Conservation (phyloP, 1,140 invertebrate genomes). For the Polypedilum vanderplanki region DNA sequence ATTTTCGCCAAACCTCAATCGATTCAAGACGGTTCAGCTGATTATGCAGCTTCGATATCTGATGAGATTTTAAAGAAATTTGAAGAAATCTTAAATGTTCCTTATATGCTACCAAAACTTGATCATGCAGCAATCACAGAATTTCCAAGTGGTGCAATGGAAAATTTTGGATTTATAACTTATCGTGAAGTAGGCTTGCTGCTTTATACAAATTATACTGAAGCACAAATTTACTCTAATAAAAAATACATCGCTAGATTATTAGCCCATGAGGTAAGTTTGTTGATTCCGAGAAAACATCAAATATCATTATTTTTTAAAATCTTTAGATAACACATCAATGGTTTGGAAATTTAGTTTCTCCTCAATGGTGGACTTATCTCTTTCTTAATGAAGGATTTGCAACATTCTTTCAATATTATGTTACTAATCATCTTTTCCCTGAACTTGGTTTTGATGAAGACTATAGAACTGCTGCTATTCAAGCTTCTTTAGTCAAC, state of each 20-base stretch:
- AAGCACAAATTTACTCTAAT: slow-evolving; percentile 33
- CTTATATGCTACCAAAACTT: slow-evolving; percentile 67
- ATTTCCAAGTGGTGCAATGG: slow-evolving; percentile 85
- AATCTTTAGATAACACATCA: slow-evolving; percentile 38
- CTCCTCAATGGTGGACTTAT: no score
- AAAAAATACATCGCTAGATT: slow-evolving; percentile 35
- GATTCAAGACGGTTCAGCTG: slow-evolving; percentile 24
- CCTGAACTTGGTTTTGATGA: background rate
- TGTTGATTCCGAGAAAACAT: no score
- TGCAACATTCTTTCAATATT: slow-evolving; percentile 37
- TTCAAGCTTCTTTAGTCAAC: background rate
- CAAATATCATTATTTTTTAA: no score
- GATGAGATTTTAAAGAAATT: slow-evolving; percentile 66
- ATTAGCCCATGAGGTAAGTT: slow-evolving; percentile 44
- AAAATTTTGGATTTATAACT: slow-evolving; percentile 93
- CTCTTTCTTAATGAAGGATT: slow-evolving; percentile 43
- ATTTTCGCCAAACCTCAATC: slow-evolving; percentile 2
- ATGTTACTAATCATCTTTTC: background rate
- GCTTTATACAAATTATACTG: background rate
- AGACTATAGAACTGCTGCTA: background rate
- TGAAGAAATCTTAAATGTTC: slow-evolving; percentile 70
- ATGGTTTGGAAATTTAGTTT: no score
- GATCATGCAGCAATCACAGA: slow-evolving; percentile 88
- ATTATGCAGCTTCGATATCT: slow-evolving; percentile 52
- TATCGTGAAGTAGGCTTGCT: slow-evolving; percentile 62